These are phyloP conservation scores for Liolophura sinensis DNA, from an alignment of 1,140 invertebrate genomes.

Conservation along the genomic window DNA sequence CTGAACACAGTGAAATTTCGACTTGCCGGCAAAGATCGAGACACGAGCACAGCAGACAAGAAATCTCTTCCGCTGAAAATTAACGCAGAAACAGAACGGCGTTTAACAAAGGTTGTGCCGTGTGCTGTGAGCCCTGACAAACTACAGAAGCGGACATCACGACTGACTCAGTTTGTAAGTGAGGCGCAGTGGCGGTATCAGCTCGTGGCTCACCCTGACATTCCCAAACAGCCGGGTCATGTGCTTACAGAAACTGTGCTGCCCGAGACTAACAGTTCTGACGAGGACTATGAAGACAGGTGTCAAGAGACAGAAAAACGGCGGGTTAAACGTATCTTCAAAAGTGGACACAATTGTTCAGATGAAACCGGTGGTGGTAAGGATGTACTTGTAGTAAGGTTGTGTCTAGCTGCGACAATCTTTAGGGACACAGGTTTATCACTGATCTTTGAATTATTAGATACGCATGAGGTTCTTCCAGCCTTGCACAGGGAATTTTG, in stretches of 20 bases:
- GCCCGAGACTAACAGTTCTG: conserved; percentile 23
- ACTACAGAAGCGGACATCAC: conserved; percentile 34
- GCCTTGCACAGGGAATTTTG: too few relatives aligned
- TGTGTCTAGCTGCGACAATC: too few relatives aligned
- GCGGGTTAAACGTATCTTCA: too few relatives aligned
- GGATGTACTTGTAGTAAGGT: too few relatives aligned
- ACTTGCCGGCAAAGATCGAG: conserved; percentile 26
- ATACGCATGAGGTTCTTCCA: too few relatives aligned
- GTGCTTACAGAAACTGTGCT: conserved; percentile 34
- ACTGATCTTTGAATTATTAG: too few relatives aligned
- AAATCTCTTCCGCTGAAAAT: conserved; percentile 14
- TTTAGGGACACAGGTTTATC: too few relatives aligned
- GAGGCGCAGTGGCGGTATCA: conserved; percentile 57
- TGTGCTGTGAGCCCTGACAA: conserved; percentile 33
- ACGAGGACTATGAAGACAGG: conserved; percentile 23
- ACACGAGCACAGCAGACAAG: conserved; percentile 2
- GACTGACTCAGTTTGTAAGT: conserved; percentile 47
- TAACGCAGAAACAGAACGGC: conserved; percentile 26
- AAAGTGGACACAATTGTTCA: too few relatives aligned
- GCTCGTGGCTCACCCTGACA: conserved; percentile 46
- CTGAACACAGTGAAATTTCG: conserved; percentile 36
- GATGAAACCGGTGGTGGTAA: too few relatives aligned
- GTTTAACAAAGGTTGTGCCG: conserved; percentile 29
- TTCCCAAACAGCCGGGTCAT: conserved; percentile 39
- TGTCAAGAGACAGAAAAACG: not conserved